Evolutionary conservation across 2,888 invertebrate genomes (phyloP).

Genomic region (Heterodera filipjevi): DNA sequence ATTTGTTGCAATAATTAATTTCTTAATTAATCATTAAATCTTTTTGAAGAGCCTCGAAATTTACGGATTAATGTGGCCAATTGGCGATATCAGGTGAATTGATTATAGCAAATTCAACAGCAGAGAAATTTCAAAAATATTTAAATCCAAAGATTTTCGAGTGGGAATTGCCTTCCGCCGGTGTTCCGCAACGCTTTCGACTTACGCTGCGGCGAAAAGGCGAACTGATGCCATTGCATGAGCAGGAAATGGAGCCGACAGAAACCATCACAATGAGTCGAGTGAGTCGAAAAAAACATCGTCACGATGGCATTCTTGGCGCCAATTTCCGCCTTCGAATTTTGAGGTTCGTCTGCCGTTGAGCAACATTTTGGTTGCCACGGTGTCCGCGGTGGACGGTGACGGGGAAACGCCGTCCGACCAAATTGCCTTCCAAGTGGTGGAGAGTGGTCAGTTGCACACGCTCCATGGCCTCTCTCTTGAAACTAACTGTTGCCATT

Average conservation of each 20-base stretch:
- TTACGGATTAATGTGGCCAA: conserved; percentile 61
- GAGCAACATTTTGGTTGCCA: conserved; percentile 48
- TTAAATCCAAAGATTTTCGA: conserved; percentile 50
- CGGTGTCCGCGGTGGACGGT: conserved; percentile 53
- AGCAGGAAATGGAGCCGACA: conserved; percentile 46
- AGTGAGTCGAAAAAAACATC: conserved; percentile 30
- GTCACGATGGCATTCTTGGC: neutral
- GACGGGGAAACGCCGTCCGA: conserved; percentile 61
- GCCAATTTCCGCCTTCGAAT: neutral
- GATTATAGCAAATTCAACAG: neutral
- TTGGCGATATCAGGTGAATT: conserved; percentile 51
- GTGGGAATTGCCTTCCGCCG: conserved; percentile 61
- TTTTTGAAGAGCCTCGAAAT: conserved; percentile 44
- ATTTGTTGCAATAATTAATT: conserved; percentile 13
- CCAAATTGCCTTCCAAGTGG: conserved; percentile 45
- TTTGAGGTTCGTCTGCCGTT: conserved; percentile 46
- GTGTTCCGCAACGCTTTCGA: conserved; percentile 53
- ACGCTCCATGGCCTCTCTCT: neutral
- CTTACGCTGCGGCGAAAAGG: conserved; percentile 39
- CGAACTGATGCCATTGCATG: conserved; percentile 34
- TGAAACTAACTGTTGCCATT: neutral
- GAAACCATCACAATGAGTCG: conserved; percentile 52
- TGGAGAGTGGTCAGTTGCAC: conserved; percentile 48
- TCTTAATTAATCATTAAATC: neutral
- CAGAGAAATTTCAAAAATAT: neutral